Conservation (phyloP, 1,140 invertebrate genomes). For the Oncopodura yosiiana region DNA sequence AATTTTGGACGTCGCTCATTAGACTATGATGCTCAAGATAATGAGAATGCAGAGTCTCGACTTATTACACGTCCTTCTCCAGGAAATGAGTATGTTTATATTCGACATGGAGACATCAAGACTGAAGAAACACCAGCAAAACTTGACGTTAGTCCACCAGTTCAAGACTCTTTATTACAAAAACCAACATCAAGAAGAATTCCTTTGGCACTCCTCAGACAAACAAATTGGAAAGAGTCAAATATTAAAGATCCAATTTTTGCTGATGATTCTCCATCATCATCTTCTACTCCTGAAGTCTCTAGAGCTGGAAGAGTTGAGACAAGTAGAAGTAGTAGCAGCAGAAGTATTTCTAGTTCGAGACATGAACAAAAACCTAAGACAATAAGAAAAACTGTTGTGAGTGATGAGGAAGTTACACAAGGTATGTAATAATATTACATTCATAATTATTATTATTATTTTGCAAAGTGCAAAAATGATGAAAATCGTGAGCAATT, state of each 20-base stretch:
- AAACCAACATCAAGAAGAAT: constrained; percentile 18
- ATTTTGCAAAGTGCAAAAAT: too few species aligned
- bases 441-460: too few species aligned
- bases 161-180: too few species aligned
- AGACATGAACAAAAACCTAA: too few species aligned
- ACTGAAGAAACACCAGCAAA: neutral
- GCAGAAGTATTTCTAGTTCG: too few species aligned
- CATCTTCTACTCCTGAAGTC: too few species aligned
- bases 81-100: constrained; percentile 28
- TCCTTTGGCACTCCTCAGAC: constrained; percentile 22
- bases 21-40: constrained; percentile 7
- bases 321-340: too few species aligned
- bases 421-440: too few species aligned
- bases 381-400: too few species aligned
- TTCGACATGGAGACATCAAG: constrained; percentile 10
- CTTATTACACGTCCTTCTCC: constrained; percentile 22
- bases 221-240: constrained; percentile 22
- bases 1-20: constrained; percentile 16
- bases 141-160: neutral
- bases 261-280: neutral
- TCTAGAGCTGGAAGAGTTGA: too few species aligned
- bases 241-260: constrained; percentile 30
- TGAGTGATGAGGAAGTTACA: too few species aligned
- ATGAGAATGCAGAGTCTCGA: neutral
- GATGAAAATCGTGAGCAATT: too few species aligned